phyloP scores from a whole-genome alignment of 1,140 invertebrate species.

The Euura lappo region DNA sequence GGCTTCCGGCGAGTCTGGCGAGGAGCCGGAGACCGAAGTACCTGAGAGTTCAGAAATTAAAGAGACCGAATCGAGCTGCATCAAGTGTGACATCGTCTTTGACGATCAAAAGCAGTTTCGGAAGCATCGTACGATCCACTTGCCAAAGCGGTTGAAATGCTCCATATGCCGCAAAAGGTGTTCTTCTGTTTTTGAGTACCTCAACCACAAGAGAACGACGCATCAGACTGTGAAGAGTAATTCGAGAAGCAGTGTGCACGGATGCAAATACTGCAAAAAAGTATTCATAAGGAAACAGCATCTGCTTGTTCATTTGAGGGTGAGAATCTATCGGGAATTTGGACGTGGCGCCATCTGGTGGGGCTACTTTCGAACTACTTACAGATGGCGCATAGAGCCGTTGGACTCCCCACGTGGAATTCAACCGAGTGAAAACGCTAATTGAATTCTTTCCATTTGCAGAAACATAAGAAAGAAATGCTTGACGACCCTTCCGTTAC shows the following conservation, averaged over 20 bases:
- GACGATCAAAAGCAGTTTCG: slow-evolving; percentile 31
- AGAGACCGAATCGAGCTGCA: slow-evolving; percentile 16
- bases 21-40: slow-evolving; percentile 9
- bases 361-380: too few relatives aligned
- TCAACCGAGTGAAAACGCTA: neutral
- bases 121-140: slow-evolving; percentile 34
- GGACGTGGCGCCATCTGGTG: neutral
- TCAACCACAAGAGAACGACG: slow-evolving; percentile 31
- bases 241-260: slow-evolving; percentile 34
- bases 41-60: slow-evolving; percentile 7
- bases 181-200: slow-evolving; percentile 35
- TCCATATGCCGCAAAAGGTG: slow-evolving; percentile 32
- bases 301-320: slow-evolving; percentile 35
- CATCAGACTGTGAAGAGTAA: slow-evolving; percentile 36
- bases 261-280: slow-evolving; percentile 37
- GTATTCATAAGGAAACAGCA: slow-evolving; percentile 35
- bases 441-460: slow-evolving; percentile 15
- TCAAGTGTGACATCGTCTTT: slow-evolving; percentile 32
- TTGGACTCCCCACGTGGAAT: neutral
- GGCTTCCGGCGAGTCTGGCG: slow-evolving; percentile 16
- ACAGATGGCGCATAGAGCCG: too few relatives aligned
- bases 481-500: slow-evolving; percentile 35
- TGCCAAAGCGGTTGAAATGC: slow-evolving; percentile 28
- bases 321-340: slow-evolving; percentile 12
- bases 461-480: slow-evolving; percentile 44